phyloP scores from a whole-genome alignment of 2,113 vertebrate genomes.

The Coptodon bakossiorum region DNA sequence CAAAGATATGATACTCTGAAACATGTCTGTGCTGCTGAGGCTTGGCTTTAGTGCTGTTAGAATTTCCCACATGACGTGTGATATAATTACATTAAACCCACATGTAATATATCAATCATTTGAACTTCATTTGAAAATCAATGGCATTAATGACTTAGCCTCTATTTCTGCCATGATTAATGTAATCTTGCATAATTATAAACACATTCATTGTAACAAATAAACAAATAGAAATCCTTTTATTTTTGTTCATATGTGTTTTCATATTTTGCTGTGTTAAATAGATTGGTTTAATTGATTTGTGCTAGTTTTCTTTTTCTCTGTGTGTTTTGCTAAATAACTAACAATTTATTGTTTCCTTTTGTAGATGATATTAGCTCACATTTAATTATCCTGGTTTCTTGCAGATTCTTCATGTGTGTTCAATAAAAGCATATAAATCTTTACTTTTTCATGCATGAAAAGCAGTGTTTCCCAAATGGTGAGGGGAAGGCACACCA shows the following conservation, averaged over 20 bases:
- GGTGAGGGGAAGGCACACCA: neutral
- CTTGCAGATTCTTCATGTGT: neutral
- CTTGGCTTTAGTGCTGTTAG: neutral
- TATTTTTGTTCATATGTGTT: neutral
- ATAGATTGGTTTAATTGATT: neutral
- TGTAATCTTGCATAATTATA: neutral
- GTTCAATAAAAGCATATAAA: neutral
- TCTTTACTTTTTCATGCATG: neutral
- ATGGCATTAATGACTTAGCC: neutral
- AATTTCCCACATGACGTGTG: neutral
- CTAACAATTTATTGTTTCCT: neutral
- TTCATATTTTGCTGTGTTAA: neutral
- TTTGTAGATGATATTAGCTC: neutral
- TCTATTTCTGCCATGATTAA: neutral
- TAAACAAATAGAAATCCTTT: neutral
- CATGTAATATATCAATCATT: neutral
- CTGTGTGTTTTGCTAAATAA: neutral
- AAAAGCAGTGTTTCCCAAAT: neutral
- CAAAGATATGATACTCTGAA: neutral
- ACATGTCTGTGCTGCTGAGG: neutral
- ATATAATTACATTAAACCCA: neutral
- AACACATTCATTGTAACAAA: neutral
- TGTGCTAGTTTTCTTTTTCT: neutral
- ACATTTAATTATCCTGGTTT: neutral
- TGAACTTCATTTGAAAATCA: neutral